Base-by-base conservation (phyloP, 1,140 invertebrate species). In the Bathynomus jamesi region DNA sequence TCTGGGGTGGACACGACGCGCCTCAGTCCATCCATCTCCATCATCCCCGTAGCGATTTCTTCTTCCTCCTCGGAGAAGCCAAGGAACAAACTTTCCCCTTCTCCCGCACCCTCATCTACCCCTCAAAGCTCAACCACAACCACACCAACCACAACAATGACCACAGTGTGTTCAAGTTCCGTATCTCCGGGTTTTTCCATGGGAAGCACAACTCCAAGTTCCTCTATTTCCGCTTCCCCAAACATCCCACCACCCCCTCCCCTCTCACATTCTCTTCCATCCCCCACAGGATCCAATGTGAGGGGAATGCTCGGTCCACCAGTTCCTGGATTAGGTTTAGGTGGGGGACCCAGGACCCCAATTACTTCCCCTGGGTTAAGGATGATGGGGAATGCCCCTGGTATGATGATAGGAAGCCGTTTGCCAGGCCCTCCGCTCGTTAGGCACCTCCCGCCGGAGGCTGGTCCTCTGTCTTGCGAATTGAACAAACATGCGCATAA, bases 381-480 rank as follows among this genome's bases (percentile, higher is more conserved):
- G 29, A 63, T 40, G 21, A 60, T 31, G 29, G 46, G 11, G 24
- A 63, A 63, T 63, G 61, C 40, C 21, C 40, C 13, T 11, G 40
- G 40, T 17, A 28, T 32, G 53, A 28, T 27, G 31, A 21, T 27
- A n/a, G 70, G 65, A 31, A 40, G 21, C 17, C 71, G 24, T 0
- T 24, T 53, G 11, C n/a, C 30, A 40, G 40, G 28, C 25, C 60
- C 30, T 31, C 10, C 24, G 25, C 17, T 24, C 10, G 8, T 40
- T 11, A 25, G 10, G 10, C 63, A 29, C 60, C 69, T 75, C 4
- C 82, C 83, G 31, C 79, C 83, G 4, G 83, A 83, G 28, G 84
- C 84, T 24, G 85, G 85, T 0, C 84, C 85, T 17, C 67, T 85
- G 2, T 83, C 83, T 28, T 79, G 82, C 2, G 80, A 81, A n/a